A percentile compares a stretch with the other conserved stretches of the same genome.
Conservation (phyloP, 2,113 vertebrate species). For the Elgaria multicarinata region DNA sequence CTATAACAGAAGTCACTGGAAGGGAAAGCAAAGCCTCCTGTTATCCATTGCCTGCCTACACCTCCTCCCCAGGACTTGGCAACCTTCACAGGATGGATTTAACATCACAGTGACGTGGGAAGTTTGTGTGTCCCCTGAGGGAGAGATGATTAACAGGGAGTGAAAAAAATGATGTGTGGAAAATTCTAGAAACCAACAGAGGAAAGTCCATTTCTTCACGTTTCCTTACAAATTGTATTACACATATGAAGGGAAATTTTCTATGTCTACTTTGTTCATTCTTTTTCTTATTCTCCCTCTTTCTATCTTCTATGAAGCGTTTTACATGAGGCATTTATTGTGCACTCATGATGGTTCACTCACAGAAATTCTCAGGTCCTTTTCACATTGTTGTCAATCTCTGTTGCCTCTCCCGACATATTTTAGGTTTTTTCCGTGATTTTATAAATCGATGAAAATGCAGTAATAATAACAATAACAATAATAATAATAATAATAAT, state of each 20-base stretch:
- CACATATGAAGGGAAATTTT: conserved; percentile 3
- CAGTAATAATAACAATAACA: too few species aligned
- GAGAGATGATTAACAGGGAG: not conserved
- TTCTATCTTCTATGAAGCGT: not conserved
- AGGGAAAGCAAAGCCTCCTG: accelerated
- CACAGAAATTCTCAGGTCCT: too few species aligned
- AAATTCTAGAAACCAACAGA: not conserved
- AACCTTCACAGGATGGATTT: not conserved
- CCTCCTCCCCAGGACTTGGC: not conserved
- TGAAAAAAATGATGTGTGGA: not conserved
- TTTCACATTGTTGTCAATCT: too few species aligned
- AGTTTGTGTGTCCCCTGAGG: accelerated
- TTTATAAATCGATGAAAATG: too few species aligned
- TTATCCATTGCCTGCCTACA: not conserved
- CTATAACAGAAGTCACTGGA: not conserved
- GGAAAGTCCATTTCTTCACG: not conserved
- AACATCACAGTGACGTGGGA: accelerated
- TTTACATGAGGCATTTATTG: too few species aligned
- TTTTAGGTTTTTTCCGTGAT: too few species aligned
- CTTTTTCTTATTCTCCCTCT: not conserved
- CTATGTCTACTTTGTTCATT: not conserved
- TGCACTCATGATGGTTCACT: too few species aligned
- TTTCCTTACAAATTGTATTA: not conserved
- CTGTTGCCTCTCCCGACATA: too few species aligned
- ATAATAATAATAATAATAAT: too few species aligned